Evolutionary conservation across 2,797 vertebrate genomes (phyloP).

Genomic region (Labeo calbasu): DNA sequence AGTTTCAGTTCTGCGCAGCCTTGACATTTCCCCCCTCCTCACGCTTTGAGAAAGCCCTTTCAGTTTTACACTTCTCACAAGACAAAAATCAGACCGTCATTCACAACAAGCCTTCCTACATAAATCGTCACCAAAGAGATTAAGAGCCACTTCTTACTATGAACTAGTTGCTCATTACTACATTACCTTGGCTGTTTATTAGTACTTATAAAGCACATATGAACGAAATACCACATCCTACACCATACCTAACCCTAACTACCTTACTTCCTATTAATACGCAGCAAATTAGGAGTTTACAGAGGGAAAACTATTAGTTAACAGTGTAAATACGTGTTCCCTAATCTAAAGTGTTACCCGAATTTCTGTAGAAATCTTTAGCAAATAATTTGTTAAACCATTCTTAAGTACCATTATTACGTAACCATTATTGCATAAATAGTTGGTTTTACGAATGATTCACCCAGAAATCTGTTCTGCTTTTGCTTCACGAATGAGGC

Average conservation of each 20-base stretch:
- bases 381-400: not conserved
- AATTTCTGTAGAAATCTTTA: not conserved
- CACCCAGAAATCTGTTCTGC: not conserved
- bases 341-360: not conserved
- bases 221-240: not conserved
- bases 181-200: not conserved
- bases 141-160: too few relatives aligned
- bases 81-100: not conserved
- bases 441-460: not conserved
- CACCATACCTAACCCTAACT: not conserved
- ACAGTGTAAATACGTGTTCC: not conserved
- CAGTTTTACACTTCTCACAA: conserved; percentile 10
- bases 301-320: not conserved
- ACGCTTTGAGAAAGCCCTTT: not conserved
- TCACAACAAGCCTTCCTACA: not conserved
- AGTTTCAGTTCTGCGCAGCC: conserved; percentile 38
- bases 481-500: not conserved
- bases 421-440: not conserved
- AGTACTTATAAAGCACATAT: not conserved
- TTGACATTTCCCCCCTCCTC: not conserved
- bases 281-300: not conserved
- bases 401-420: not conserved
- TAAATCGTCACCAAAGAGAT: not conserved
- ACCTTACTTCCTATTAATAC: not conserved
- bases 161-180: not conserved